phyloP scores from a whole-genome alignment of 2,888 invertebrate species.

The Drosophila multiciliata region DNA sequence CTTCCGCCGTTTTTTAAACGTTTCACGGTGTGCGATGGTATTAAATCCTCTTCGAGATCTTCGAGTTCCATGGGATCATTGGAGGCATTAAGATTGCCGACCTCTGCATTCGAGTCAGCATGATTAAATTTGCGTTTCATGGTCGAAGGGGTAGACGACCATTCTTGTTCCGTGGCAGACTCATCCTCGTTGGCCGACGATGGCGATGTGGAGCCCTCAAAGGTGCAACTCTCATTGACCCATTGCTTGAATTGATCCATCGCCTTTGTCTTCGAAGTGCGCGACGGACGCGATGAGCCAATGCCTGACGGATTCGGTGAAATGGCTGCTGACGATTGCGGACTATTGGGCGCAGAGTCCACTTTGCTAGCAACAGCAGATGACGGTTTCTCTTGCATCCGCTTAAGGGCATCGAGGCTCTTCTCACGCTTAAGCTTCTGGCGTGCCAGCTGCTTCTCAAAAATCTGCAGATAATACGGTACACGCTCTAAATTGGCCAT shows the following conservation, averaged over 20 bases:
- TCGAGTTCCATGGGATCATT: slow-evolving; percentile 84
- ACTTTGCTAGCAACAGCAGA: slow-evolving; percentile 20
- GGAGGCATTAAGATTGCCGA: slow-evolving; percentile 83
- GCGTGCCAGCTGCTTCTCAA: slow-evolving; percentile 91
- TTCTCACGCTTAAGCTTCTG: slow-evolving; percentile 89
- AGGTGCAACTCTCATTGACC: slow-evolving; percentile 86
- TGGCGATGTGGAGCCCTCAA: slow-evolving; percentile 86
- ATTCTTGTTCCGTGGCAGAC: slow-evolving; percentile 72
- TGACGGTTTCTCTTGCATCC: slow-evolving; percentile 42
- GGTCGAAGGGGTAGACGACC: slow-evolving; percentile 52
- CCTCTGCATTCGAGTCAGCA: slow-evolving; percentile 82
- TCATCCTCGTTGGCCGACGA: slow-evolving; percentile 86
- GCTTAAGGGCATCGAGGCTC: slow-evolving; percentile 61
- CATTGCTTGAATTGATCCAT: slow-evolving; percentile 93
- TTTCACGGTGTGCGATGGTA: slow-evolving; percentile 86
- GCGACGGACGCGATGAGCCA: slow-evolving; percentile 82
- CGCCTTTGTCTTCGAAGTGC: slow-evolving; percentile 90
- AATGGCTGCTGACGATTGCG: slow-evolving; percentile 67
- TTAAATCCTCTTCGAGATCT: slow-evolving; percentile 86
- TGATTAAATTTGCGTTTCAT: slow-evolving; percentile 86
- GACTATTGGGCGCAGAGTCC: slow-evolving; percentile 60
- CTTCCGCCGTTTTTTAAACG: slow-evolving; percentile 84
- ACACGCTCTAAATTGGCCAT: slow-evolving; percentile 91
- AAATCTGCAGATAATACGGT: slow-evolving; percentile 91
- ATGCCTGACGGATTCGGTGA: slow-evolving; percentile 76